Percentiles rank a stretch among this genome's conserved stretches.
phyloP scores from a whole-genome alignment of 2,888 invertebrate genomes.

The Ctena decussata region DNA sequence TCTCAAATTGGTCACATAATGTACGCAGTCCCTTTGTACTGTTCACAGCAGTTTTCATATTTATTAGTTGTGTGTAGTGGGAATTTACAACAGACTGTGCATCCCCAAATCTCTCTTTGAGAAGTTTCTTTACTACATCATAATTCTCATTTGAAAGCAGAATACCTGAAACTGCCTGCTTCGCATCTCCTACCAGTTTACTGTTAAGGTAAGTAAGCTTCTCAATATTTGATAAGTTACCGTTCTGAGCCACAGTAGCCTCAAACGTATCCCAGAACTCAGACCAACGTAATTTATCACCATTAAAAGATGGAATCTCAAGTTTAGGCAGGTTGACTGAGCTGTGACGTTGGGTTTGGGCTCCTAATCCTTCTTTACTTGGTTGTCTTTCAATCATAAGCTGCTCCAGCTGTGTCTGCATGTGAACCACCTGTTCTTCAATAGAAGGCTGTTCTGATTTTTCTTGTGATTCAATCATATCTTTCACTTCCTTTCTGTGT shows the following conservation, averaged over 20 bases:
- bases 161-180: background rate
- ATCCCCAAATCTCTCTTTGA: background rate
- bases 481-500: background rate
- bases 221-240: background rate
- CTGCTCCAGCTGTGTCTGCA: background rate
- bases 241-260: background rate
- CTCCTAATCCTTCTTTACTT: background rate
- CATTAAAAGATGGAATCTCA: background rate
- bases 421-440: background rate
- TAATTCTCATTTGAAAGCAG: background rate
- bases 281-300: background rate
- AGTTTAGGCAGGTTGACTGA: background rate
- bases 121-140: background rate
- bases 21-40: background rate
- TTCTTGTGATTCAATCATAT: background rate
- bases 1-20: background rate
- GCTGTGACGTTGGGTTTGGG: background rate
- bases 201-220: background rate
- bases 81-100: background rate
- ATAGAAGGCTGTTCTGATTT: background rate
- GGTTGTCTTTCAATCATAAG: background rate
- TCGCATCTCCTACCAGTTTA: background rate
- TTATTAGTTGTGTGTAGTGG: background rate
- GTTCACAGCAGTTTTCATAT: background rate
- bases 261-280: slow-evolving; percentile 6